Percentiles rank a stretch among this genome's conserved stretches.
These are phyloP conservation scores for Nasonia longicornis DNA, from an alignment of 1,140 invertebrate genomes.

Conservation along the genomic window DNA sequence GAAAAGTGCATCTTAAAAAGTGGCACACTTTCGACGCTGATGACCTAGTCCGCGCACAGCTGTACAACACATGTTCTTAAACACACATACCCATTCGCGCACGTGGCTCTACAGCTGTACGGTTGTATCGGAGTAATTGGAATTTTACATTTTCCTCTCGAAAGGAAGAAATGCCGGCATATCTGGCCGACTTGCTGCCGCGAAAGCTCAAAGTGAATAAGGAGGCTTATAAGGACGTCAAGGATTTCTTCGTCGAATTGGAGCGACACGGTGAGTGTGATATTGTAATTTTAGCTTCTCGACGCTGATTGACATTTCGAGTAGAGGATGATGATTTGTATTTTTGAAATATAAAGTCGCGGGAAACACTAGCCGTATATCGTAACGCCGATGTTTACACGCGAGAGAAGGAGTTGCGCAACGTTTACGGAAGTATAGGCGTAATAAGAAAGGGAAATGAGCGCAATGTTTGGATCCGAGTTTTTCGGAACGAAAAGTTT, in stretches of 20 bases:
- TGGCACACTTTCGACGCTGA: not conserved
- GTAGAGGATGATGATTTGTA: too few species aligned
- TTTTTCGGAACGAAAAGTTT: too few species aligned
- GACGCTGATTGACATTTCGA: not conserved
- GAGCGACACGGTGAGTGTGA: conserved; percentile 44
- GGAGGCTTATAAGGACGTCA: conserved; percentile 43
- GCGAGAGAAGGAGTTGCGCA: too few species aligned
- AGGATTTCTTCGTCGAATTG: conserved; percentile 45
- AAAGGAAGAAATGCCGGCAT: conserved; percentile 28
- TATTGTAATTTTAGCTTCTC: not conserved
- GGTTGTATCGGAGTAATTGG: conserved; percentile 1
- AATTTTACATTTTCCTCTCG: conserved; percentile 10
- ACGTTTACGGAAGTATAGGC: too few species aligned
- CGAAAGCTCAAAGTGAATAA: conserved; percentile 38
- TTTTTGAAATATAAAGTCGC: not conserved
- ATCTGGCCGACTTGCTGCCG: conserved; percentile 36
- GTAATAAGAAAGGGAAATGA: too few species aligned
- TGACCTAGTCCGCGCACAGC: not conserved
- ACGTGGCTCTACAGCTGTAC: not conserved
- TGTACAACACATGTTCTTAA: not conserved
- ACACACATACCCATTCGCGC: not conserved
- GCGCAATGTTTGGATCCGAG: too few species aligned
- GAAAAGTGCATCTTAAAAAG: not conserved
- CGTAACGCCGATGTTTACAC: too few species aligned
- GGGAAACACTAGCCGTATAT: not conserved